Conservation (phyloP, 1,140 invertebrate species). For the Dryas iulia region DNA sequence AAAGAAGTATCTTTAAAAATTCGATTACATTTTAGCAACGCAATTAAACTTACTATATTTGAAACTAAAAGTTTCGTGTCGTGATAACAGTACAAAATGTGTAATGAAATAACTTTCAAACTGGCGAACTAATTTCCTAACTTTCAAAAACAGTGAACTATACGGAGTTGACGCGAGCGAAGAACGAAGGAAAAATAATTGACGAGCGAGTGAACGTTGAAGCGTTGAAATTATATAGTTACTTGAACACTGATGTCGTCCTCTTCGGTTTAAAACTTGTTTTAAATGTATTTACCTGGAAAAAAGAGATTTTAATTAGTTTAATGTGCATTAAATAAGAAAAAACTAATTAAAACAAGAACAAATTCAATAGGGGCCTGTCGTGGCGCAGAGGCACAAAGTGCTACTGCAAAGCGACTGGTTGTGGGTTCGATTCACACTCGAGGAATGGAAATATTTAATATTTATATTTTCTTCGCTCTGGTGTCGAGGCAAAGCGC, state of each 20-base stretch:
- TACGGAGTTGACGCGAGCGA: not conserved
- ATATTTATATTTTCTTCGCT: too few species aligned
- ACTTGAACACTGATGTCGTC: not conserved
- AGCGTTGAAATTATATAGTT: too few species aligned
- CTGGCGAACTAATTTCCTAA: not conserved
- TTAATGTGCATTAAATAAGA: too few species aligned
- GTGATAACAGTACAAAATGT: not conserved
- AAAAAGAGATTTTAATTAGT: not conserved
- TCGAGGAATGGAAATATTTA: too few species aligned
- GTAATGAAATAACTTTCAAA: not conserved
- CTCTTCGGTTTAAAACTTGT: not conserved
- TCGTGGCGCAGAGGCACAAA: too few species aligned
- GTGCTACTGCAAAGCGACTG: too few species aligned
- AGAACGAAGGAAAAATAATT: not conserved
- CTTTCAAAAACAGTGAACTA: not conserved
- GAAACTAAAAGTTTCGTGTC: not conserved
- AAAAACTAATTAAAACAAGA: too few species aligned
- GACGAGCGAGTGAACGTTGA: not conserved
- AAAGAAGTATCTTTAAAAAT: too few species aligned
- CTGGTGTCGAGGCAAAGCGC: too few species aligned
- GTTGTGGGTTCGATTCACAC: too few species aligned
- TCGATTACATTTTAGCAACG: not conserved
- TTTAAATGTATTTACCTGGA: not conserved
- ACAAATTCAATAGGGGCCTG: too few species aligned
- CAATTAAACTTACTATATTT: not conserved